phyloP scores from a whole-genome alignment of 2,888 invertebrate species.

The Neoitamus cyanurus region DNA sequence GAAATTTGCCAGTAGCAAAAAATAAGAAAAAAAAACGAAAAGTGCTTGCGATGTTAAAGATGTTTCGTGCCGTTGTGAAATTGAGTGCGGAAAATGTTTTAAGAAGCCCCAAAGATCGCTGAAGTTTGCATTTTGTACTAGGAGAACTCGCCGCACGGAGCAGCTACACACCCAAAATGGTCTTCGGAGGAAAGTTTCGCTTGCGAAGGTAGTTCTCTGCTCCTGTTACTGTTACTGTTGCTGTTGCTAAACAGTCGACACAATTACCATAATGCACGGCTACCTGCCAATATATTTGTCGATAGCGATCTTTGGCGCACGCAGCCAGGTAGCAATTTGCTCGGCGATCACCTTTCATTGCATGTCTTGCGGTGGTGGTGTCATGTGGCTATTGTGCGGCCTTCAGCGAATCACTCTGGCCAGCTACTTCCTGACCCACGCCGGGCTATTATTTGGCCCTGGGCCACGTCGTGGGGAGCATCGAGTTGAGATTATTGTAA shows the following conservation, averaged over 20 bases:
- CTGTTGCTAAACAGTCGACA: not conserved
- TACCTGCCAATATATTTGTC: not conserved
- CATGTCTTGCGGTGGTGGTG: not conserved
- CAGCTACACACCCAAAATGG: slow-evolving; percentile 60
- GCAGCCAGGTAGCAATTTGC: slow-evolving; percentile 10
- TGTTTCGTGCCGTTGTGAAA: slow-evolving; percentile 6
- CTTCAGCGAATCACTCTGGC: not conserved
- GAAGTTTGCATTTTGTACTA: not conserved
- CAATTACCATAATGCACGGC: not conserved
- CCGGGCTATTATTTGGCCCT: not conserved
- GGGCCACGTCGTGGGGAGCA: not conserved
- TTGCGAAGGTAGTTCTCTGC: slow-evolving; percentile 62
- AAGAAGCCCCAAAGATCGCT: not conserved
- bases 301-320: not conserved
- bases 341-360: not conserved
- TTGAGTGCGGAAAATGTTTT: slow-evolving; percentile 3
- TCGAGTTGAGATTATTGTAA: not conserved
- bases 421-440: not conserved
- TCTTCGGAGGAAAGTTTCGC: slow-evolving; percentile 67
- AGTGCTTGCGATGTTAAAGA: not conserved
- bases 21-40: not conserved
- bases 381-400: not conserved
- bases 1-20: not conserved
- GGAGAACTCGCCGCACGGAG: not conserved
- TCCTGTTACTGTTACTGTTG: not conserved